Percentiles rank a stretch among this genome's conserved stretches.
Conservation (phyloP, 2,797 vertebrate genomes). For the Neosalanx taihuensis region DNA sequence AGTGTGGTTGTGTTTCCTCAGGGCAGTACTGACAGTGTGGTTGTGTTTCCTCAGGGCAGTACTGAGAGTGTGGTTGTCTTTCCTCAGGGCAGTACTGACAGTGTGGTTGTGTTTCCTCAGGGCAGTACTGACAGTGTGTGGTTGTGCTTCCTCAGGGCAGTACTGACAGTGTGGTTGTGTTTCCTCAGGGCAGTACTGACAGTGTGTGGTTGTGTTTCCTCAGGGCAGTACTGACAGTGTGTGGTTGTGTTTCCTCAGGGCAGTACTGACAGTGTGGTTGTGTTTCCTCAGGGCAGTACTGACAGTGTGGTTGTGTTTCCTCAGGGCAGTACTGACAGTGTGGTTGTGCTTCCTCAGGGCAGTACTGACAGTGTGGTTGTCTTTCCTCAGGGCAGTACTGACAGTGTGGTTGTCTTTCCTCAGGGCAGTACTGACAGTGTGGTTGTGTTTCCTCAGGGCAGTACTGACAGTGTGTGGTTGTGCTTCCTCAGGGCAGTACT, state of each 20-base stretch:
- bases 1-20: too few relatives aligned
- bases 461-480: background rate
- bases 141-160: constrained; percentile 62
- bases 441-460: too few relatives aligned
- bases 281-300: background rate
- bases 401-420: constrained; percentile 78
- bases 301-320: background rate
- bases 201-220: constrained; percentile 83
- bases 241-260: too few relatives aligned
- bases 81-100: constrained; percentile 66
- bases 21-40: constrained; percentile 30
- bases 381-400: constrained; percentile 83
- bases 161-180: constrained; percentile 71
- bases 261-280: background rate
- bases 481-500: background rate
- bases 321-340: background rate
- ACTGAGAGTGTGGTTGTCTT: background rate
- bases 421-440: too few relatives aligned
- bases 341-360: constrained; percentile 56
- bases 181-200: constrained; percentile 87
- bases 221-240: constrained; percentile 80
- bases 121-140: constrained; percentile 56
- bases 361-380: constrained; percentile 70
- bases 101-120: constrained; percentile 51
- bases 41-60: constrained; percentile 62